These are phyloP conservation scores for Calidris pygmaea DNA, from an alignment of 2,113 vertebrate genomes.

Conservation along the genomic window DNA sequence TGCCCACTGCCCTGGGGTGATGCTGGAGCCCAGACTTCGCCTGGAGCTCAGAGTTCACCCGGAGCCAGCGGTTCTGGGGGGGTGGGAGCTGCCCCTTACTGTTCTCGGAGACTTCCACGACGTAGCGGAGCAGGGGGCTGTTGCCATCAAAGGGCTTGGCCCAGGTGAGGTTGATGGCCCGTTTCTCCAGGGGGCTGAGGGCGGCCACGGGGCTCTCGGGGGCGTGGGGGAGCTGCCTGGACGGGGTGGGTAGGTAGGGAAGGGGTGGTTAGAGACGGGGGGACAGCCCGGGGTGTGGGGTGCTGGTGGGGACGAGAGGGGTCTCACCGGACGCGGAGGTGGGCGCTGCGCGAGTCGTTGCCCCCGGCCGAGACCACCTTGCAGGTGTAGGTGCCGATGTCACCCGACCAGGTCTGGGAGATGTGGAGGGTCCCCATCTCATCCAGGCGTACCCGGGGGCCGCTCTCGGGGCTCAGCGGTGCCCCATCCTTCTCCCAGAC, in stretches of 20 bases:
- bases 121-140: slow-evolving; percentile 89
- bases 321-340: slow-evolving; percentile 90
- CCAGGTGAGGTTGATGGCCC: slow-evolving; percentile 94
- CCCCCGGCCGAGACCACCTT: slow-evolving; percentile 89
- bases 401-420: slow-evolving; percentile 98
- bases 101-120: slow-evolving; percentile 96
- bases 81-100: slow-evolving; percentile 78
- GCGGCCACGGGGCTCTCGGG: slow-evolving; percentile 85
- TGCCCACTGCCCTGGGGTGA: fast-evolving
- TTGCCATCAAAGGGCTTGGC: slow-evolving; percentile 94
- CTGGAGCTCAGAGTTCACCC: background rate
- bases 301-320: fast-evolving
- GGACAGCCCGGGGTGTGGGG: fast-evolving
- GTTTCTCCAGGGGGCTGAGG: slow-evolving; percentile 83
- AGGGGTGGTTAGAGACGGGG: background rate
- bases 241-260: background rate
- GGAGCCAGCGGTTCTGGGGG: background rate
- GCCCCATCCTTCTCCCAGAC: slow-evolving; percentile 94
- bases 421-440: slow-evolving; percentile 88
- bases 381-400: slow-evolving; percentile 96
- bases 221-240: slow-evolving; percentile 91
- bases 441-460: slow-evolving; percentile 85
- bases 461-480: slow-evolving; percentile 74
- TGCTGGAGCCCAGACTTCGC: background rate
- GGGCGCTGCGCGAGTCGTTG: slow-evolving; percentile 91